Evolutionary conservation across 2,888 invertebrate species (phyloP).

Genomic region (Patella ulyssiponensis): DNA sequence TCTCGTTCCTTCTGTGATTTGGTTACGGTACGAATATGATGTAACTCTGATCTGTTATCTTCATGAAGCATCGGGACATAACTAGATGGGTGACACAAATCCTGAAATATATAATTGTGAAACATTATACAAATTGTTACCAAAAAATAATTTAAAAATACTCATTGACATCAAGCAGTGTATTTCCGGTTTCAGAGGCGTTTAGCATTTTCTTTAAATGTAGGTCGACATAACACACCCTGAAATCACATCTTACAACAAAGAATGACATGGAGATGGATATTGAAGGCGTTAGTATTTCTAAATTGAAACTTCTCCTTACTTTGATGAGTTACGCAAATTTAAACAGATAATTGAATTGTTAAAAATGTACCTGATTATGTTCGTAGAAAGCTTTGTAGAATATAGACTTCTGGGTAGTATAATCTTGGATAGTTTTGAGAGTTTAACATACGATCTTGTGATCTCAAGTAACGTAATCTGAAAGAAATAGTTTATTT

Average conservation of each 20-base stretch:
- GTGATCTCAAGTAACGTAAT: too few relatives aligned
- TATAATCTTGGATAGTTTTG: constrained; percentile 83
- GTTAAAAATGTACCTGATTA: constrained; percentile 67
- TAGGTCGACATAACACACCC: too few relatives aligned
- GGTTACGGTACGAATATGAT: constrained; percentile 76
- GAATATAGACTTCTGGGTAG: constrained; percentile 92
- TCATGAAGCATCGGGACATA: constrained; percentile 91
- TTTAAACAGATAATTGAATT: not conserved
- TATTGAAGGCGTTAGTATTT: not conserved
- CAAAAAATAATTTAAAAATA: too few relatives aligned
- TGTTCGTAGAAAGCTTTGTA: constrained; percentile 85
- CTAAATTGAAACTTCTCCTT: not conserved
- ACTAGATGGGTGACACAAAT: constrained; percentile 80
- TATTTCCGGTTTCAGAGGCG: too few relatives aligned
- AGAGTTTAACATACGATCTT: too few relatives aligned
- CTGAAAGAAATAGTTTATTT: too few relatives aligned
- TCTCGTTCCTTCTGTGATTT: too few relatives aligned
- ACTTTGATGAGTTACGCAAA: not conserved
- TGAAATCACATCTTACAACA: too few relatives aligned
- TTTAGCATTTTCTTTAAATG: too few relatives aligned
- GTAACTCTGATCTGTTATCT: constrained; percentile 80
- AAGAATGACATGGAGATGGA: too few relatives aligned
- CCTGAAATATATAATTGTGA: constrained; percentile 58
- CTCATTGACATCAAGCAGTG: too few relatives aligned
- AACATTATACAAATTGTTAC: not conserved